A percentile compares a stretch with the other conserved stretches of the same genome.
phyloP scores from a whole-genome alignment of 2,888 invertebrate genomes.

The Drosophila atripex region DNA sequence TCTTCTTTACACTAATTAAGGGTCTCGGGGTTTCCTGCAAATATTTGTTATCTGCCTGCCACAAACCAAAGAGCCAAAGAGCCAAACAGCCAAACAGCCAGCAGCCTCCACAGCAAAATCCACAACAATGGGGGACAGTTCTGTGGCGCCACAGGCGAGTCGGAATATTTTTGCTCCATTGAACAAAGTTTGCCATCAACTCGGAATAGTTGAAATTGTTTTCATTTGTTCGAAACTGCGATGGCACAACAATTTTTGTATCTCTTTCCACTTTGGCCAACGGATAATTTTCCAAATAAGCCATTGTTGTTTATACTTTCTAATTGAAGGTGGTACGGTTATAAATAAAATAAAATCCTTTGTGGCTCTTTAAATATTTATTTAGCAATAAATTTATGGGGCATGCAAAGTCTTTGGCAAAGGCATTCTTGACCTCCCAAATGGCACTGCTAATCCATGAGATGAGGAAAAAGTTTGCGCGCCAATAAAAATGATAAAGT shows the following conservation, averaged over 20 bases:
- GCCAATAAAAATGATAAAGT: slow-evolving; percentile 61
- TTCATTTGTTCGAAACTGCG: slow-evolving; percentile 54
- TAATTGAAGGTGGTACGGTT: not conserved
- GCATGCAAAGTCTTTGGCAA: slow-evolving; percentile 39
- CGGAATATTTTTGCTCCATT: slow-evolving; percentile 60
- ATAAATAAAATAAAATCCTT: not conserved
- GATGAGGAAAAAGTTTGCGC: slow-evolving; percentile 24
- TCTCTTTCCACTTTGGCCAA: not conserved
- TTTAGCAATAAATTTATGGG: slow-evolving; percentile 25
- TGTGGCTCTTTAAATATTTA: slow-evolving; percentile 19
- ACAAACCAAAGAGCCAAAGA: slow-evolving; percentile 66
- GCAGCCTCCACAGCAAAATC: slow-evolving; percentile 19
- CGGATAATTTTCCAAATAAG: slow-evolving; percentile 22
- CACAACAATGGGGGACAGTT: slow-evolving; percentile 61
- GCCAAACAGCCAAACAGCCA: slow-evolving; percentile 55
- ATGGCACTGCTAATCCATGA: slow-evolving; percentile 31
- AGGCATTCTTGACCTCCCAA: slow-evolving; percentile 31
- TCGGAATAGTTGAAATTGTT: slow-evolving; percentile 70
- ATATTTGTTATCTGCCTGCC: slow-evolving; percentile 75
- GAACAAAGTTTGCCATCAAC: slow-evolving; percentile 70
- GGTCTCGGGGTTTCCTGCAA: slow-evolving; percentile 79
- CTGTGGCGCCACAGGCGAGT: slow-evolving; percentile 65
- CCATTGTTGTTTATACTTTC: slow-evolving; percentile 11
- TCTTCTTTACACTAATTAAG: slow-evolving; percentile 80
- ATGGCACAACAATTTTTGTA: slow-evolving; percentile 40